Base-by-base conservation (phyloP, 2,113 vertebrate genomes). In the Paedocypris sp. region DNA sequence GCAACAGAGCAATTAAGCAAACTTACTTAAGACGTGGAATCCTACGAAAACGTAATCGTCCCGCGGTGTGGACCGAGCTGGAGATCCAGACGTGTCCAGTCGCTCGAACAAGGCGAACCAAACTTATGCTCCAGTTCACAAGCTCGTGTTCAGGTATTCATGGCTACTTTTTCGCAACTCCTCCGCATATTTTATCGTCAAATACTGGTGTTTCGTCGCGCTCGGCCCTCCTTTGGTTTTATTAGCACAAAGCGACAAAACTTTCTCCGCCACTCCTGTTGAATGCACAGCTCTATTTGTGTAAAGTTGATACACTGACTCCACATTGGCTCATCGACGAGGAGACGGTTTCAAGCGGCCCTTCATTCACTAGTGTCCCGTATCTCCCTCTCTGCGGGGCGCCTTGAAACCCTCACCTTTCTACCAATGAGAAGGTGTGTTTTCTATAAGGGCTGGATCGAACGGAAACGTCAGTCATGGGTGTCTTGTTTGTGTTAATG, bases 271-370 rank as follows among this genome's bases (percentile, higher is more conserved):
- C 51, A 54, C 54, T 58, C 54, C 16, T 39, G 39, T 31, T 48
- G 46, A 47, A 23, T 41, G 11, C 46, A 16, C 42, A 28, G 19
- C 42, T 43, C 22, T 38, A 18, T 48, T 35, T 4, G 25, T 52
- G 25, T 31, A 53, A 53, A 66, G 59, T 66, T 25, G 45, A 45
- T 62, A 63, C 61, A 67, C 56, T 63, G 12, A 42, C 67, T 67
- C 68, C 73, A 60, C 58, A 53, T 58, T 51, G 56, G 67, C 18
- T 39, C 62, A 50, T 50, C 63, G 48, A 39, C 64, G 58, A 53
- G 46, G 15, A 45, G 33, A 45, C 72, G 56, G 78, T 82, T 79
- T 82, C 71, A 63, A 79, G 73, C 73, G 28, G 19, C 75, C 79
- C 72, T 48, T 61, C 62, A 66, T 64, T 71, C 73, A 64, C 31